phyloP scores from a whole-genome alignment of 2,113 vertebrate genomes.

The Indri indri region DNA sequence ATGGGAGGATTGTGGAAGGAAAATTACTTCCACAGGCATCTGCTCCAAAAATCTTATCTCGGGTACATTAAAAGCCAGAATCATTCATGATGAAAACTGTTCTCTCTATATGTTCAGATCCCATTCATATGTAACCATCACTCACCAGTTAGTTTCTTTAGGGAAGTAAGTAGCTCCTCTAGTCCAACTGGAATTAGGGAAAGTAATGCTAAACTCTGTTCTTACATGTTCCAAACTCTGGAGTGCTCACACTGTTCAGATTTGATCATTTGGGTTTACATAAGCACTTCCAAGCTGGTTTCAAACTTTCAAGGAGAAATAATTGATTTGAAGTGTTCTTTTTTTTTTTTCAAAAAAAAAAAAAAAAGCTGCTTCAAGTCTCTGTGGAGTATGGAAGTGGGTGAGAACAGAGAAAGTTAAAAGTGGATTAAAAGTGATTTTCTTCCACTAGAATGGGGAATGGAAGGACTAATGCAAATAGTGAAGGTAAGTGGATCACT shows the following conservation, averaged over 20 bases:
- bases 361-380: slow-evolving; percentile 17
- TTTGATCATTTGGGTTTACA: not conserved
- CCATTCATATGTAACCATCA: not conserved
- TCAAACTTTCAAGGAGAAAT: slow-evolving; percentile 30
- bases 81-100: not conserved
- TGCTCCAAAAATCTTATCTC: not conserved
- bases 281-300: not conserved
- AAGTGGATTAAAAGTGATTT: slow-evolving; percentile 42
- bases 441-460: not conserved
- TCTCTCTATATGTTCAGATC: not conserved
- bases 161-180: not conserved
- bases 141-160: not conserved
- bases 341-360: not conserved
- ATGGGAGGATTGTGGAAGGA: too few relatives aligned
- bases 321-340: slow-evolving; percentile 5
- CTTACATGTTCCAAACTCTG: not conserved
- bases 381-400: not conserved
- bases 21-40: not conserved
- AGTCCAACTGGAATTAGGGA: not conserved
- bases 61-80: not conserved
- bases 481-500: slow-evolving; percentile 36
- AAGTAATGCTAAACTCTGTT: not conserved
- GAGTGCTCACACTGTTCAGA: not conserved
- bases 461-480: not conserved
- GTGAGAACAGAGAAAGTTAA: not conserved